Evolutionary conservation across 2,113 vertebrate genomes (phyloP), one percentile per base, ranked within the genome.

Genomic region (Barbus barbus): DNA sequence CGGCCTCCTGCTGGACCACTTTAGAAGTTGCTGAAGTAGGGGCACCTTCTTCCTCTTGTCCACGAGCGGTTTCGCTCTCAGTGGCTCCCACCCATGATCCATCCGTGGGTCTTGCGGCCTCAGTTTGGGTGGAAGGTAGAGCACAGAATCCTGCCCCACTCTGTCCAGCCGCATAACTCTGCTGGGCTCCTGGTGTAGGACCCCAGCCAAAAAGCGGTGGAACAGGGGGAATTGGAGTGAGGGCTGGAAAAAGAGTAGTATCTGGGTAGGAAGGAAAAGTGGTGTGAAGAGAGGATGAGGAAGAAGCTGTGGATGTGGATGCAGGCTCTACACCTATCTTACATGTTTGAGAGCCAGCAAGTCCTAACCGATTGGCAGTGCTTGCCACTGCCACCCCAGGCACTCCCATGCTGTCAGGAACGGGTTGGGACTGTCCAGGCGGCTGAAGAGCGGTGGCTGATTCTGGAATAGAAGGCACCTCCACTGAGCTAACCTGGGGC

Each of bases 161-260:
- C 82, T 85, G 51, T 36, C 86, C 90, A 6, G 85, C 46, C 14
- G 86, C 44, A 74, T 87, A 94, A 51, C 85, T 83, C 28, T 90
- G 85, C 88, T 91, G 91, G 44, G 46, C 56, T 48, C 84, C 75
- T 16, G 91, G 86, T 31, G 83, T 28, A n/a, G 73, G 2, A 56
- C 51, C 58, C 88, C 86, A 87, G 58, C 67, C 76, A 67, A 46
- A 85, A 26, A 85, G 9, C 0, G 75, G 24, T 24, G 83, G 85
- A 16, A 60, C 71, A 28, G 84, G 85, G 44, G 86, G 83, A 26
- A 81, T 73, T n/a, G 94, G 89, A 0, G 92, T 81, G 78, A 94
- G 95, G 4, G 93, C 48, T 13, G 83, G 86, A 38, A 85, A 83
- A 28, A 71, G 51, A 2, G 72, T 51, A 69, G 71, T 28, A 67